Conservation (phyloP, 2,797 vertebrate species). For the Rhodeus uyekii region DNA sequence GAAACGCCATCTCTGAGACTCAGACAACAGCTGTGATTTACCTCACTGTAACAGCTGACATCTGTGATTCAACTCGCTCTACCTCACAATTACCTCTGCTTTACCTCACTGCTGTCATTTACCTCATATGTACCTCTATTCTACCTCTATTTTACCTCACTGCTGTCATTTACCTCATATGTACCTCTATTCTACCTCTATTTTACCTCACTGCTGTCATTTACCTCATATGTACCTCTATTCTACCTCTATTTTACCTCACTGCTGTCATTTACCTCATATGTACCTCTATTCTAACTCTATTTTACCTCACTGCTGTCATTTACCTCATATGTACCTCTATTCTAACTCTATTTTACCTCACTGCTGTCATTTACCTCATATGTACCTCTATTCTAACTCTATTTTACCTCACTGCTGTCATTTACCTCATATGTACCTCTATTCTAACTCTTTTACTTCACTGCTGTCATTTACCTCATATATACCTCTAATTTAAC, state of each 20-base stretch:
- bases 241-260: background rate
- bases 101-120: background rate
- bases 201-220: background rate
- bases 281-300: background rate
- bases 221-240: background rate
- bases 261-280: too few relatives aligned
- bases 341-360: background rate
- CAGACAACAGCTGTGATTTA: background rate
- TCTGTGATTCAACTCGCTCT: background rate
- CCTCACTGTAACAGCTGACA: background rate
- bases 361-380: background rate
- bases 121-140: background rate
- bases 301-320: too few relatives aligned
- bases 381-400: background rate
- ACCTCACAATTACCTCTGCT: background rate
- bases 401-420: background rate
- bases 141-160: background rate
- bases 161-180: too few relatives aligned
- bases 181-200: background rate
- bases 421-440: too few relatives aligned
- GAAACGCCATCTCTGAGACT: background rate
- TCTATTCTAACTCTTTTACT: too few relatives aligned
- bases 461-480: background rate
- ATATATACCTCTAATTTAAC: too few relatives aligned
- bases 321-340: background rate